Evolutionary conservation across 2,797 vertebrate species (phyloP).

Genomic region (Bryconaethiops microstoma): DNA sequence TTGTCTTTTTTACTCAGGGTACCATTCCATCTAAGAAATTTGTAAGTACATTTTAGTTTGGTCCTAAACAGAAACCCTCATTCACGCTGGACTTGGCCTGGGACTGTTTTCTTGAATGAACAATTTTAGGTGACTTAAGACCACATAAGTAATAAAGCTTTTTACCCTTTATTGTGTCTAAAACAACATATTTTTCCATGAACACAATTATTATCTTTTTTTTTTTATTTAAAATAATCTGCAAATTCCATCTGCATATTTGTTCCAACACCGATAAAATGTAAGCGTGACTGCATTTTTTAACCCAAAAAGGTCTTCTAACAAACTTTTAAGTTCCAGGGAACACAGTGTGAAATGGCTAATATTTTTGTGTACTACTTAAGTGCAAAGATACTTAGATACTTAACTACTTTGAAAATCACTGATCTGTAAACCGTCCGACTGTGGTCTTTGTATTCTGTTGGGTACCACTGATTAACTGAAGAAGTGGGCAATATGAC

Average conservation of each 20-base stretch:
- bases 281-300: background rate
- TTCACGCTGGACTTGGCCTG: constrained; percentile 42
- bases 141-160: background rate
- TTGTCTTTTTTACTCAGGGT: constrained; percentile 75
- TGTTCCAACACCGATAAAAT: background rate
- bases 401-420: no score
- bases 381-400: no score
- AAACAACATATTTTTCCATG: background rate
- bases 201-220: background rate
- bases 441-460: no score
- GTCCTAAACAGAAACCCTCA: constrained; percentile 6
- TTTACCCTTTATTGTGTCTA: background rate
- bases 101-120: constrained; percentile 35
- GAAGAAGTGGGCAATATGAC: no score
- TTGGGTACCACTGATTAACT: no score
- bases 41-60: constrained; percentile 74
- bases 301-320: background rate
- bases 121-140: background rate
- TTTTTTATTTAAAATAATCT: background rate
- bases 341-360: no score
- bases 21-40: constrained; percentile 76
- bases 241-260: background rate
- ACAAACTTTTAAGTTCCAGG: background rate
- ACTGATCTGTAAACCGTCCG: no score
- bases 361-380: no score